Conservation (phyloP, 2,797 vertebrate species). For the Parambassis ranga region DNA sequence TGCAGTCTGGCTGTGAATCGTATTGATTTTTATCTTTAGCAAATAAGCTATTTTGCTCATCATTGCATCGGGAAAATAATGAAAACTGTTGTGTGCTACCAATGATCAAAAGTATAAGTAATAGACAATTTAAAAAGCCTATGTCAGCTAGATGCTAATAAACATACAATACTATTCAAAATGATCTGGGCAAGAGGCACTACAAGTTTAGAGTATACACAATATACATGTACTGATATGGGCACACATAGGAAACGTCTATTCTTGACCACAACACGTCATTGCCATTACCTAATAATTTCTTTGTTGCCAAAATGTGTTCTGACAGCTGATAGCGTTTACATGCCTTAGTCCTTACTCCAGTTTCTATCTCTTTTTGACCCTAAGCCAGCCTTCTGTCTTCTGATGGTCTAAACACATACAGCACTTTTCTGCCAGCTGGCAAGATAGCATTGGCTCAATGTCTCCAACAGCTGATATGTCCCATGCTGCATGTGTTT, state of each 20-base stretch:
- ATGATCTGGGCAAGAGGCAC: too few relatives aligned
- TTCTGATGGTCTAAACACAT: conserved; percentile 2
- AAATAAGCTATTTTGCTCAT: too few relatives aligned
- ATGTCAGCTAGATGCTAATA: too few relatives aligned
- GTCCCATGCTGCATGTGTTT: neutral
- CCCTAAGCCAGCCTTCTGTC: conserved; percentile 5
- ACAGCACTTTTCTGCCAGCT: conserved; percentile 31
- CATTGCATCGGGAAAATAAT: too few relatives aligned
- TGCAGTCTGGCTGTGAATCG: neutral
- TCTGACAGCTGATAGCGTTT: neutral
- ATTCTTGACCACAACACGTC: neutral
- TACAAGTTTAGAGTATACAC: rapidly evolving
- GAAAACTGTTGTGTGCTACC: too few relatives aligned
- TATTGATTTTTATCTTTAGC: too few relatives aligned
- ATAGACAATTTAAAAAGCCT: too few relatives aligned
- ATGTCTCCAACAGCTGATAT: conserved; percentile 26
- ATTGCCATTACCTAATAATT: conserved; percentile 12
- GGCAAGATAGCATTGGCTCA: conserved; percentile 31
- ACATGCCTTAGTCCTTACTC: conserved; percentile 2
- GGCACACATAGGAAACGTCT: neutral
- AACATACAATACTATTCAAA: too few relatives aligned
- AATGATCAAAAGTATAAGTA: too few relatives aligned
- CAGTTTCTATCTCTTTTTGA: conserved; percentile 15
- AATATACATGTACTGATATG: neutral
- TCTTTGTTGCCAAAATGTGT: conserved; percentile 3